Evolutionary conservation across 1,140 invertebrate genomes (phyloP).

Genomic region (Pantala flavescens): DNA sequence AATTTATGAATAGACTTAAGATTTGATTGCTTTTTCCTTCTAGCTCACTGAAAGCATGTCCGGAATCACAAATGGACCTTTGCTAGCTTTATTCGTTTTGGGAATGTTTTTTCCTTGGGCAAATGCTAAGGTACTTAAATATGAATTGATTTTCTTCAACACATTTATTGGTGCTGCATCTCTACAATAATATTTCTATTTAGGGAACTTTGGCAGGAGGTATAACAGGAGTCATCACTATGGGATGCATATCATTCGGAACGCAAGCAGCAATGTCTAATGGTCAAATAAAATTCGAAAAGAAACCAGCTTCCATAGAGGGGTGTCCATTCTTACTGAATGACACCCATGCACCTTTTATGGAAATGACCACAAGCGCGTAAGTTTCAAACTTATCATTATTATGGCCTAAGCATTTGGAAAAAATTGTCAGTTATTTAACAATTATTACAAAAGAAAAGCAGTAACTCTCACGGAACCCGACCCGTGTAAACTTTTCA

Average conservation of each 20-base stretch:
- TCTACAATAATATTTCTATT: too few relatives aligned
- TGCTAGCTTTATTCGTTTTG: conserved; percentile 37
- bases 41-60: conserved; percentile 33
- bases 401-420: background rate
- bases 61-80: conserved; percentile 29
- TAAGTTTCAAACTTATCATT: background rate
- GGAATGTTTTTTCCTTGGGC: conserved; percentile 41
- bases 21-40: background rate
- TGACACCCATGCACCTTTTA: background rate
- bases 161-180: too few relatives aligned
- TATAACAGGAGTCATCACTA: conserved; percentile 52
- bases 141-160: too few relatives aligned
- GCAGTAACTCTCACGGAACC: too few relatives aligned
- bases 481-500: too few relatives aligned
- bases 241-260: conserved; percentile 78
- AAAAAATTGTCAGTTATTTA: background rate
- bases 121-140: conserved; percentile 30
- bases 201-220: conserved; percentile 72
- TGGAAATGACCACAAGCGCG: background rate
- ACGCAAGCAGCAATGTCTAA: conserved; percentile 60
- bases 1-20: too few relatives aligned
- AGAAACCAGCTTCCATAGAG: conserved; percentile 20
- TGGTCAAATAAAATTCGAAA: conserved; percentile 42
- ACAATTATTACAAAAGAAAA: too few relatives aligned
- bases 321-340: conserved; percentile 15